Conservation (phyloP, 2,888 invertebrate genomes). For the Drosophila kanekoi region DNA sequence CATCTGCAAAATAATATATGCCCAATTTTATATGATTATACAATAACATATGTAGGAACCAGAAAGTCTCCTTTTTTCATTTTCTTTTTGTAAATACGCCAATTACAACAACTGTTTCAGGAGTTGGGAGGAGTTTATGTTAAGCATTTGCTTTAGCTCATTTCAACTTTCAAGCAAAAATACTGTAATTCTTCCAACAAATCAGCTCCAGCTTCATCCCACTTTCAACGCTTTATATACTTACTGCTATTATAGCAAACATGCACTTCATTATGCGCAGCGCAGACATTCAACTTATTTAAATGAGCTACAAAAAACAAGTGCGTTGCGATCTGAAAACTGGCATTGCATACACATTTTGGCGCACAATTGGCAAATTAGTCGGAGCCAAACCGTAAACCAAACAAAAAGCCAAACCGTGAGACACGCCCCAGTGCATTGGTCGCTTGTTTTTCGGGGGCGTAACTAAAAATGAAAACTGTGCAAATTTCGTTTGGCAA, state of each 20-base stretch:
- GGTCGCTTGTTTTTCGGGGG: slow-evolving; percentile 4
- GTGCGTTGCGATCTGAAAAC: slow-evolving; percentile 11
- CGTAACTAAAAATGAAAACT: slow-evolving; percentile 16
- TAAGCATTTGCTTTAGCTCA: too few relatives aligned
- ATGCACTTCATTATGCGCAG: slow-evolving; percentile 51
- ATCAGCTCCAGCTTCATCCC: too few relatives aligned
- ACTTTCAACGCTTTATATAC: too few relatives aligned
- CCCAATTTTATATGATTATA: too few relatives aligned
- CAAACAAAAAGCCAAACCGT: slow-evolving; percentile 25
- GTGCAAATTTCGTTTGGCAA: slow-evolving; percentile 19
- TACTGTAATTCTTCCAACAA: too few relatives aligned
- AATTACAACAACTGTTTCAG: too few relatives aligned
- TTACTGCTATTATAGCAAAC: neutral
- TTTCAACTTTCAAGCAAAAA: too few relatives aligned
- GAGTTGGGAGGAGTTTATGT: too few relatives aligned
- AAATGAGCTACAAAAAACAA: slow-evolving; percentile 15
- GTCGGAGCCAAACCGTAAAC: slow-evolving; percentile 32
- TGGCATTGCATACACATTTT: slow-evolving; percentile 30
- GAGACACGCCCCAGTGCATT: slow-evolving; percentile 22
- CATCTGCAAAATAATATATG: too few relatives aligned
- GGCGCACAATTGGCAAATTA: slow-evolving; percentile 41
- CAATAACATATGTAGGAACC: too few relatives aligned
- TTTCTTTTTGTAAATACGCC: too few relatives aligned
- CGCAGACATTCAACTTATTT: slow-evolving; percentile 17
- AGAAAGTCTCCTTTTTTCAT: too few relatives aligned